Percentiles rank a stretch among this genome's conserved stretches.
phyloP scores from a whole-genome alignment of 1,140 invertebrate genomes.

The Eueides isabella region DNA sequence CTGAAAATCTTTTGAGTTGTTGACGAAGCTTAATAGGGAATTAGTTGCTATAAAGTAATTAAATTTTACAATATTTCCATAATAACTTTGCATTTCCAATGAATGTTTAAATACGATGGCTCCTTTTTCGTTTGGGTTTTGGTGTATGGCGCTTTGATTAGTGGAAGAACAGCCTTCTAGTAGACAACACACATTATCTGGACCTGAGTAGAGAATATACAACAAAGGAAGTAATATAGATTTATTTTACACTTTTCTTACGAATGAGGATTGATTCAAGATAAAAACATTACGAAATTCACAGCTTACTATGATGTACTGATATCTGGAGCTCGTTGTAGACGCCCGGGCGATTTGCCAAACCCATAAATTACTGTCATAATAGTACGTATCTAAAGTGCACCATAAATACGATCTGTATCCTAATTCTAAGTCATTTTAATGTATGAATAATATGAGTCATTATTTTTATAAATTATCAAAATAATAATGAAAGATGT shows the following conservation, averaged over 20 bases:
- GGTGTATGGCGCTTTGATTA: too few species aligned
- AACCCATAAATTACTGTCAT: conserved; percentile 28
- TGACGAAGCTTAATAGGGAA: neutral
- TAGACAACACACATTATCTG: too few species aligned
- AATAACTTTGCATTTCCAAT: neutral
- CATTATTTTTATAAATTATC: neutral
- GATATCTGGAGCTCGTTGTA: neutral
- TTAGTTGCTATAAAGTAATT: neutral
- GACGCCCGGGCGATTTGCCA: conserved; percentile 21
- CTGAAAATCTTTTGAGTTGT: neutral
- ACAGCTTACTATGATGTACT: conserved; percentile 5
- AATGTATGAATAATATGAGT: conserved; percentile 13
- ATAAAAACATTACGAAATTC: neutral
- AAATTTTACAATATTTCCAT: neutral
- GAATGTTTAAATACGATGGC: too few species aligned
- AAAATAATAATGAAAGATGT: neutral
- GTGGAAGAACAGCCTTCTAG: too few species aligned
- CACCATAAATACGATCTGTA: conserved; percentile 20
- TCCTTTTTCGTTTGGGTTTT: too few species aligned
- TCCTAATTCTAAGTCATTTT: conserved; percentile 8
- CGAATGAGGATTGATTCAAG: neutral
- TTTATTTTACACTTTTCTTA: neutral
- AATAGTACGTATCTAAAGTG: conserved; percentile 30
- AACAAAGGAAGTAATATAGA: too few species aligned
- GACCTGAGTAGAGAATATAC: too few species aligned